A percentile compares a stretch with the other conserved stretches of the same genome.
Evolutionary conservation across 2,888 invertebrate genomes (phyloP).

Genomic region (Nineta flava): DNA sequence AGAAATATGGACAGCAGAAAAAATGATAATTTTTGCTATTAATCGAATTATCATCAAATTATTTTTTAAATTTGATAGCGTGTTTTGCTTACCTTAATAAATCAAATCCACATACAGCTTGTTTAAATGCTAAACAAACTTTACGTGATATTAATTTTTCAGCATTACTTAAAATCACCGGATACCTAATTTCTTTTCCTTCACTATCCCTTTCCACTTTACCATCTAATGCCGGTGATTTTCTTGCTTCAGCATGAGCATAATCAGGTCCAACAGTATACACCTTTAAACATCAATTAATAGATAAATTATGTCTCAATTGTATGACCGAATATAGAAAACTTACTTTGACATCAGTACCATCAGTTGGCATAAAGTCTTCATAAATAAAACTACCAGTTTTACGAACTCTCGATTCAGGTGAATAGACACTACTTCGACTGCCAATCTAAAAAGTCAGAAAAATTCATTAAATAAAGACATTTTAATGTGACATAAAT

Average conservation of each 20-base stretch:
- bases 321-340: neutral
- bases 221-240: constrained; percentile 95
- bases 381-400: constrained; percentile 98
- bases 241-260: constrained; percentile 97
- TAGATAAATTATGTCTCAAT: neutral
- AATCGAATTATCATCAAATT: no score
- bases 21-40: no score
- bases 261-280: constrained; percentile 99
- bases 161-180: constrained; percentile 90
- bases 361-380: constrained; percentile 99
- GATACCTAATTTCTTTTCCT: constrained; percentile 96
- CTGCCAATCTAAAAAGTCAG: constrained; percentile 76
- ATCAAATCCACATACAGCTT: constrained; percentile 99
- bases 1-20: no score
- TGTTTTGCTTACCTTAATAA: constrained; percentile 67
- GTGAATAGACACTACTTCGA: constrained; percentile 95
- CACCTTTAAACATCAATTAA: constrained; percentile 39
- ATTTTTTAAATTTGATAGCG: no score
- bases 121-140: constrained; percentile 91
- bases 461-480: constrained; percentile 9
- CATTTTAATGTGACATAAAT: neutral
- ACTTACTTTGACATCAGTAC: constrained; percentile 34
- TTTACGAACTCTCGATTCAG: constrained; percentile 88
- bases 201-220: constrained; percentile 97
- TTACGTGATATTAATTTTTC: constrained; percentile 97